Percentiles rank a stretch among this genome's conserved stretches.
phyloP scores from a whole-genome alignment of 2,888 invertebrate genomes.

The Parasteatoda lunata region DNA sequence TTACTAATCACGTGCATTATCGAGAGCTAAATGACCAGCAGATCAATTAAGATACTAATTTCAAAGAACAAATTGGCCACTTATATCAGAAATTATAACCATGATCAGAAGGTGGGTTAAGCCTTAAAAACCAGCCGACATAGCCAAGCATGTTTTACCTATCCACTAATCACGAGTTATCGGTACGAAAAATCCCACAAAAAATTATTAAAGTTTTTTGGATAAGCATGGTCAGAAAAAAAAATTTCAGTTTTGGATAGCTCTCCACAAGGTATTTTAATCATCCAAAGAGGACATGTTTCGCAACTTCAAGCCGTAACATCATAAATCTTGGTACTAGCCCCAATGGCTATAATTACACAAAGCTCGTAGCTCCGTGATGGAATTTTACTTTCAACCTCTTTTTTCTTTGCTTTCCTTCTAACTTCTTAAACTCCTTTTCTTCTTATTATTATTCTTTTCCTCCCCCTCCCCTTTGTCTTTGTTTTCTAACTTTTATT shows the following conservation, averaged over 20 bases:
- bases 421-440: conserved; percentile 5
- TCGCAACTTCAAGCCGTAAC: conserved; percentile 31
- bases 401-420: conserved; percentile 39
- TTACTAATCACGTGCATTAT: background rate
- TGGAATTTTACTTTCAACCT: conserved; percentile 51
- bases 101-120: background rate
- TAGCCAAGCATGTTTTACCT: background rate
- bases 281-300: conserved; percentile 59
- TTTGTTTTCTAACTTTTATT: background rate
- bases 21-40: conserved; percentile 15
- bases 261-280: conserved; percentile 59
- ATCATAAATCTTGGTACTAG: conserved; percentile 59
- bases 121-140: background rate
- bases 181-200: conserved; percentile 4
- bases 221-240: conserved; percentile 2
- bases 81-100: conserved; percentile 28
- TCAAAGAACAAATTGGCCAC: conserved; percentile 43
- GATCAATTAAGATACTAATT: conserved; percentile 47
- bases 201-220: conserved; percentile 42
- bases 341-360: conserved; percentile 67
- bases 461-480: conserved; percentile 26
- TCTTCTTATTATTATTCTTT: conserved; percentile 5
- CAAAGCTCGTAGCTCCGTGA: conserved; percentile 53
- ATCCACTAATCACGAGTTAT: conserved; percentile 24
- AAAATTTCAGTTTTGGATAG: conserved; percentile 12